Evolutionary conservation across 2,888 invertebrate genomes (phyloP), one percentile per base, ranked within the genome.

Genomic region (Drosophila rubida): DNA sequence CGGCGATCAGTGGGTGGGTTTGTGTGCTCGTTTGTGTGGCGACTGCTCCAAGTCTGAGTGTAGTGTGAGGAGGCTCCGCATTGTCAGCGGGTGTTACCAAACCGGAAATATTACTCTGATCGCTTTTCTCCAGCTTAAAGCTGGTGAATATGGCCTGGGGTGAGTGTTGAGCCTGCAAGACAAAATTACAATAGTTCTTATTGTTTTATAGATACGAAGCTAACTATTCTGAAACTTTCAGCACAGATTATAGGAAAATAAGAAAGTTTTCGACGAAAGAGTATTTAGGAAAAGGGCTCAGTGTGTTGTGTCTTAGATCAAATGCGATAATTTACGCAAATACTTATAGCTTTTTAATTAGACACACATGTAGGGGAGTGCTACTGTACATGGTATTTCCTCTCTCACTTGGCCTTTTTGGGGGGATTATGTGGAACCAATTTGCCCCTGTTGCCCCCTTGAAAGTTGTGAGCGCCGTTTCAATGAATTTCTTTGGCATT

Each of bases 101-200:
- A 14, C 49, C 41, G 19, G 45, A 44, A 19, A 22, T 54, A 4
- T 54, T 13, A 2, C 51, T 0, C 22, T 61, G 69, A 22, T 82
- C 81, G 54, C 46, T 80, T 30, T 97, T 97, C 14, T 97, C 97
- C 69, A 98, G 93, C 90, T 98, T 98, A 91, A 98, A 98, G 79
- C 97, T 97, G 14, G 97, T 97, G 91, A 97, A 98, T 78, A 97
- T 97, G 0, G 97, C 97, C 92, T 97, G 96, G 0, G 97, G 97
- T 30, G 96, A 95, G 80, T 95, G 92, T 68, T 93, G 93, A 1
- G 94, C 93, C 93, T 95, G 89, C 25, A 88, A 22, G 13, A 9
- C 2, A 7, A 23, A 25, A 14, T 9, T 14, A 7, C 2, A 37
- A 11, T 7, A 14, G 7, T 13, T 25, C 0, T 23, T 5, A 5